These are phyloP conservation scores for Actinemys pallida DNA, from an alignment of 2,113 vertebrate species.

Conservation along the genomic window DNA sequence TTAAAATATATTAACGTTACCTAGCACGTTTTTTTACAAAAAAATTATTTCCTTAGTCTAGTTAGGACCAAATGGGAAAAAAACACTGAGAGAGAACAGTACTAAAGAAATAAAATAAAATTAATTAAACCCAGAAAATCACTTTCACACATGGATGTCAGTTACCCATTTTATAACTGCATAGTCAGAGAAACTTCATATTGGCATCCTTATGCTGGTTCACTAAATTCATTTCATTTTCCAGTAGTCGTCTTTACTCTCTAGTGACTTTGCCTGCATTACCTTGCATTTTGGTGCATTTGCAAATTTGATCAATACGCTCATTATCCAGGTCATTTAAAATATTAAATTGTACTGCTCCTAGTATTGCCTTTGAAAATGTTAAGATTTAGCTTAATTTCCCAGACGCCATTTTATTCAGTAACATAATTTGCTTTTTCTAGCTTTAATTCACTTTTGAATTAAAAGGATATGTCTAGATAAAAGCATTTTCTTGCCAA, in stretches of 20 bases:
- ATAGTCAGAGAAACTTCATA: background rate
- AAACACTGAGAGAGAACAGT: background rate
- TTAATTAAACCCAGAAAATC: background rate
- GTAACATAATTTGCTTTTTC: background rate
- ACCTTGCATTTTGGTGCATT: background rate
- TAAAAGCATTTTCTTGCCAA: background rate
- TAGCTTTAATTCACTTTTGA: slow-evolving; percentile 19
- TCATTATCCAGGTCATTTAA: background rate
- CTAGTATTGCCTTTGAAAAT: background rate
- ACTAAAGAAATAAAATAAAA: background rate
- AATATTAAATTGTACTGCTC: background rate
- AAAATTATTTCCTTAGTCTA: background rate
- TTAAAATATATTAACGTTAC: background rate
- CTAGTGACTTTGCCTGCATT: background rate
- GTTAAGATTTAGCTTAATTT: background rate
- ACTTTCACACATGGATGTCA: background rate
- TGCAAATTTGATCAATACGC: background rate
- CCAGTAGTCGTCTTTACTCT: background rate
- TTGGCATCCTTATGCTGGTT: background rate
- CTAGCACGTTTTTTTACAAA: background rate
- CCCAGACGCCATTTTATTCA: background rate
- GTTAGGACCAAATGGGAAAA: background rate
- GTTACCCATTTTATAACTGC: background rate
- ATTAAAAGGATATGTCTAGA: background rate
- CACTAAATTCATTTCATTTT: background rate